These are phyloP conservation scores for Aegotheles bennettii DNA, from an alignment of 2,113 vertebrate species.

Conservation along the genomic window DNA sequence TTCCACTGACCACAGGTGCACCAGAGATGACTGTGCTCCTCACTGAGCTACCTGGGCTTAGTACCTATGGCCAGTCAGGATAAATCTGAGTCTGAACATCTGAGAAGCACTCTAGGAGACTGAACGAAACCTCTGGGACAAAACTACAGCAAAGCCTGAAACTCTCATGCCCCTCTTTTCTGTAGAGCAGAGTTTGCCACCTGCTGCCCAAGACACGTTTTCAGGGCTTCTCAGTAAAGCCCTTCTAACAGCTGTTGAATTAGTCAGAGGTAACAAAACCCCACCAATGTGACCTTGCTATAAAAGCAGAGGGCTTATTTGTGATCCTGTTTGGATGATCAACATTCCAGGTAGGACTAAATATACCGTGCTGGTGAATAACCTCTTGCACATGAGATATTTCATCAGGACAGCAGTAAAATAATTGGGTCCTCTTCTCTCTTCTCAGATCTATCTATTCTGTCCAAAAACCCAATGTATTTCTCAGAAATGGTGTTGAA, in stretches of 20 bases:
- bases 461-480: background rate
- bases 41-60: background rate
- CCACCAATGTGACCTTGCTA: background rate
- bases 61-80: background rate
- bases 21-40: background rate
- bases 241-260: background rate
- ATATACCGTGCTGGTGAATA: background rate
- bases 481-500: background rate
- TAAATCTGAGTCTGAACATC: background rate
- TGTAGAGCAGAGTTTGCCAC: background rate
- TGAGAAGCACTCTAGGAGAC: background rate
- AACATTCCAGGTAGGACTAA: background rate
- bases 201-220: fast-evolving
- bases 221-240: background rate
- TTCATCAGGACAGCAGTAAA: background rate
- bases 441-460: background rate
- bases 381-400: background rate
- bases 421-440: background rate
- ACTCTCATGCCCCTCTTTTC: background rate
- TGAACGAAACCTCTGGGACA: background rate
- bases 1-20: background rate
- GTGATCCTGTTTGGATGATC: background rate
- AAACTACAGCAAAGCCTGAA: background rate
- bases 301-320: background rate
- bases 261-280: background rate